Conservation (phyloP, 1,140 invertebrate genomes). For the Eubasilissa regina region DNA sequence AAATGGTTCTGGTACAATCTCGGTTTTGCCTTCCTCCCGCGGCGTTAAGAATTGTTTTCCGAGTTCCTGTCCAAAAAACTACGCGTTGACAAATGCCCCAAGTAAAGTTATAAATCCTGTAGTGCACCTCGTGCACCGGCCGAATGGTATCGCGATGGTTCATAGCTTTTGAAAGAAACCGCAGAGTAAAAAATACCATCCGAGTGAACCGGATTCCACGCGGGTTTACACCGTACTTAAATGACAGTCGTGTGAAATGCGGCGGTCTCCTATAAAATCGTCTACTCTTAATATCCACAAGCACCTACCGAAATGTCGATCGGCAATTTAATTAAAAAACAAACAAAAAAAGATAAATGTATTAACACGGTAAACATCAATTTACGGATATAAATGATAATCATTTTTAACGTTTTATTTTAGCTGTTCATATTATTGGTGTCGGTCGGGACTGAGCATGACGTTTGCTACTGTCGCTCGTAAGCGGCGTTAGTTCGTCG, state of each 20-base stretch:
- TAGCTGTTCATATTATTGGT: neutral
- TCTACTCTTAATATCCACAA: no score
- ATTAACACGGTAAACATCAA: no score
- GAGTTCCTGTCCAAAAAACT: neutral
- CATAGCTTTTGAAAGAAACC: slow-evolving; percentile 36
- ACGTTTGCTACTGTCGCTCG: slow-evolving; percentile 12
- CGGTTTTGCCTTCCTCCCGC: neutral
- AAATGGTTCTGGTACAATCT: no score
- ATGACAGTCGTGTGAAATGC: slow-evolving; percentile 45
- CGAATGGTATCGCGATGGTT: neutral
- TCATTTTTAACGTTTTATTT: no score
- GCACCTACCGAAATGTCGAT: no score
- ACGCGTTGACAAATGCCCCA: neutral
- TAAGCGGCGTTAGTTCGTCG: neutral
- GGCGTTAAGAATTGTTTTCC: neutral
- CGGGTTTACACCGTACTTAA: slow-evolving; percentile 47
- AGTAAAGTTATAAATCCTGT: neutral
- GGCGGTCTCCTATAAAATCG: neutral
- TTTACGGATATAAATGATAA: no score
- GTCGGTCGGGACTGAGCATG: neutral
- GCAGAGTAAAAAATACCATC: slow-evolving; percentile 30
- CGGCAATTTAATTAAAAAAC: no score
- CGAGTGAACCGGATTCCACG: slow-evolving; percentile 50
- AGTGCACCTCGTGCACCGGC: slow-evolving; percentile 3
- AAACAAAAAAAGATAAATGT: no score